Percentiles rank a stretch among this genome's conserved stretches.
Conservation (phyloP, 2,113 vertebrate species). For the Thoracochromis brauschi region DNA sequence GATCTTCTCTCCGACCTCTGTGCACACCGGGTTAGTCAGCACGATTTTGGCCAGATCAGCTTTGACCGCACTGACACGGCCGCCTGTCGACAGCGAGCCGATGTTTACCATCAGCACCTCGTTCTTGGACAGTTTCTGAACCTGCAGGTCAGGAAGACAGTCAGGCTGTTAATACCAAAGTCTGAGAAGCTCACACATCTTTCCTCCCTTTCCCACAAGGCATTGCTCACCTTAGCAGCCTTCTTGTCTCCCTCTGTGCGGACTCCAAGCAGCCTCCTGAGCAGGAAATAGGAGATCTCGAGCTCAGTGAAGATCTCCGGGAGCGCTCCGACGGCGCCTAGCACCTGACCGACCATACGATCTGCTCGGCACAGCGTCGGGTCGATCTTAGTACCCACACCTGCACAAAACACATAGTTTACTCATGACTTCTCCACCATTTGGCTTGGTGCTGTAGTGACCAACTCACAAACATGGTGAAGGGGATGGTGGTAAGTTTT, state of each 20-base stretch:
- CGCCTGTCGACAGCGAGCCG: conserved; percentile 93
- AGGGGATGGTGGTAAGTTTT: not conserved
- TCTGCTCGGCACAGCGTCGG: conserved; percentile 95
- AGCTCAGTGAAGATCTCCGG: conserved; percentile 98
- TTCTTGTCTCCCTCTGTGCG: conserved; percentile 98
- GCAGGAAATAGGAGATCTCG: conserved; percentile 95
- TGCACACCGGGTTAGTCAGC: conserved; percentile 96
- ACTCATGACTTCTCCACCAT: not conserved
- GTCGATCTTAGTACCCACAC: conserved; percentile 97
- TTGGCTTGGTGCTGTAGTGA: not conserved
- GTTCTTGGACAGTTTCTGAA: conserved; percentile 97
- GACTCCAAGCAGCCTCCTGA: conserved; percentile 88
- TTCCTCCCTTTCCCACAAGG: not conserved
- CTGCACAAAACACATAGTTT: conserved; percentile 51
- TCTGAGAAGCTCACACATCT: not conserved
- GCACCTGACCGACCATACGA: conserved; percentile 96
- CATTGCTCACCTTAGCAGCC: conserved; percentile 84
- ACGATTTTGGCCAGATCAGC: conserved; percentile 98
- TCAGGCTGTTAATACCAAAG: not conserved
- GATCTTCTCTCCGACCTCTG: conserved; percentile 98
- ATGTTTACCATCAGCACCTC: conserved; percentile 99
- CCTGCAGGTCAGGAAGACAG: conserved; percentile 63
- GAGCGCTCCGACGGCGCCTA: conserved; percentile 91
- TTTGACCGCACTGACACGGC: conserved; percentile 95
- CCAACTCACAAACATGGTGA: not conserved